Percentiles rank a stretch among this genome's conserved stretches.
Conservation (phyloP, 2,797 vertebrate genomes). For the Rallus crepitans region DNA sequence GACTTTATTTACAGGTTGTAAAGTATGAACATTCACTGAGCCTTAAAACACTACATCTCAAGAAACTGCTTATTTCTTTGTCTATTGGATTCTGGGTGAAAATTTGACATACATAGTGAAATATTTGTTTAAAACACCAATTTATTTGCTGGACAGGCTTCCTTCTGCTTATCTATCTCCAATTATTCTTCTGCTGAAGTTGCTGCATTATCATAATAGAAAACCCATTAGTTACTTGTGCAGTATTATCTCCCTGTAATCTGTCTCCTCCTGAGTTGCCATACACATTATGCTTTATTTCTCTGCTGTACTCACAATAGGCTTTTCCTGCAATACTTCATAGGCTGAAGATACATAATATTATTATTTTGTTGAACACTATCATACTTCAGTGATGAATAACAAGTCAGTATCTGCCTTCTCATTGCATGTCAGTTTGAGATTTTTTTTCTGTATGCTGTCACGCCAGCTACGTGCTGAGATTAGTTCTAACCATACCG, state of each 20-base stretch:
- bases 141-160: constrained; percentile 18
- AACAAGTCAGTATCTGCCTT: not conserved
- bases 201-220: constrained; percentile 13
- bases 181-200: constrained; percentile 43
- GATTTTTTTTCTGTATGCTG: not conserved
- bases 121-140: constrained; percentile 18
- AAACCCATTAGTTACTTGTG: constrained; percentile 12
- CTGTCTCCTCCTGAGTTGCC: not conserved
- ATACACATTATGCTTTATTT: not conserved
- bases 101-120: not conserved
- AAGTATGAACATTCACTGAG: not conserved
- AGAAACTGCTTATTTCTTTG: not conserved
- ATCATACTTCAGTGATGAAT: not conserved
- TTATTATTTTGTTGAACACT: not conserved
- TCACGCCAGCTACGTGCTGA: not conserved
- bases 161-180: constrained; percentile 8
- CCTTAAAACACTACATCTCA: not conserved
- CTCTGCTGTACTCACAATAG: not conserved
- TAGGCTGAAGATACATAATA: not conserved
- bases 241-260: constrained; percentile 20
- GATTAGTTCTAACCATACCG: not conserved
- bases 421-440: not conserved
- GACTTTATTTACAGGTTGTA: not conserved
- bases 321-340: not conserved
- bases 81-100: not conserved